Evolutionary conservation across 2,113 vertebrate genomes (phyloP).

Genomic region (Onychostoma macrolepis): DNA sequence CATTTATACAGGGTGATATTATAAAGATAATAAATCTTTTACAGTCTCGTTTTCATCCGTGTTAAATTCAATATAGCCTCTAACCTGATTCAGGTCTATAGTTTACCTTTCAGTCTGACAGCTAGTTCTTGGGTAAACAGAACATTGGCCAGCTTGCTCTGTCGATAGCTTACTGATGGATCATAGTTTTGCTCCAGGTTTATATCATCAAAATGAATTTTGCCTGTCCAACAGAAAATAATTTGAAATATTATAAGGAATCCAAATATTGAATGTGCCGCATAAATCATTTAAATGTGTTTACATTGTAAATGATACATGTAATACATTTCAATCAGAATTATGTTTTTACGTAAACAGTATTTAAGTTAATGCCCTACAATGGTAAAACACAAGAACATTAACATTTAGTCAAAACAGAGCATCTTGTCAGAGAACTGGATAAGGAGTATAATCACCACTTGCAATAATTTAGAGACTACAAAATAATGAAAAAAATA

Average conservation of each 20-base stretch:
- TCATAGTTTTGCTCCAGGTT: slow-evolving; percentile 71
- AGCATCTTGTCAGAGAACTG: neutral
- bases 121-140: slow-evolving; percentile 74
- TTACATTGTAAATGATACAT: neutral
- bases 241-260: slow-evolving; percentile 45
- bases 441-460: neutral
- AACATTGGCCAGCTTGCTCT: slow-evolving; percentile 79
- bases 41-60: no score
- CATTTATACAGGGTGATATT: no score
- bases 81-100: neutral
- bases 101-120: slow-evolving; percentile 68
- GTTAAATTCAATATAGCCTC: no score
- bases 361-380: neutral
- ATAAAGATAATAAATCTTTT: no score
- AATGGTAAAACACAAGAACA: neutral
- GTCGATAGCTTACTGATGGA: slow-evolving; percentile 64
- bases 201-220: slow-evolving; percentile 76
- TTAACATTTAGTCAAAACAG: neutral
- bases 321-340: no score
- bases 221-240: slow-evolving; percentile 59
- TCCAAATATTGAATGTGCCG: neutral
- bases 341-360: no score
- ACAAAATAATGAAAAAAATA: neutral
- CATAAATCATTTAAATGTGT: neutral
- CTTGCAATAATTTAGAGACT: neutral